Evolutionary conservation across 1,140 invertebrate genomes (phyloP).

Genomic region (Neodiprion lecontei): DNA sequence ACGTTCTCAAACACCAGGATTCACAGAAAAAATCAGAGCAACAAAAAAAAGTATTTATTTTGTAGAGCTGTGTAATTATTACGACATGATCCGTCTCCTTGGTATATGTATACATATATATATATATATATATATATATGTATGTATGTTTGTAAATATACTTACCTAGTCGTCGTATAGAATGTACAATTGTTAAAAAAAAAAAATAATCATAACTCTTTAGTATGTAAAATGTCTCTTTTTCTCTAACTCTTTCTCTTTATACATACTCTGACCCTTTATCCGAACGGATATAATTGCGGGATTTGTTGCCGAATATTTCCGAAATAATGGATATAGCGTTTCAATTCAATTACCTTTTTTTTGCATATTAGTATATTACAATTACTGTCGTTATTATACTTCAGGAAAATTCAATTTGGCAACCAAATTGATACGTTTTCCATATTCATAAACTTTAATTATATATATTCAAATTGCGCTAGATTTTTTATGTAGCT

Average conservation of each 20-base stretch:
- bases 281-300: too few species aligned
- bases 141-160: neutral
- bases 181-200: too few species aligned
- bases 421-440: conserved; percentile 5
- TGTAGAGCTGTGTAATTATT: neutral
- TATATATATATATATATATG: neutral
- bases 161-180: neutral
- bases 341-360: neutral
- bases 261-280: neutral
- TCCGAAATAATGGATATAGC: neutral
- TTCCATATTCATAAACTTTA: neutral
- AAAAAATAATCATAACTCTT: too few species aligned
- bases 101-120: neutral
- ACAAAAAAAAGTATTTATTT: too few species aligned
- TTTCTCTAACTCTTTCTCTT: neutral
- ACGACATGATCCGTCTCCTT: neutral
- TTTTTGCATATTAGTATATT: neutral
- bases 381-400: neutral
- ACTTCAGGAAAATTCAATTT: neutral
- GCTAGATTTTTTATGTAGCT: neutral
- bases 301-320: neutral
- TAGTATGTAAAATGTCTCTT: too few species aligned
- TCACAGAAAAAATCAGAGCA: too few species aligned
- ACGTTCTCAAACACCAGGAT: too few species aligned
- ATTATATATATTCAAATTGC: neutral